Percentiles rank a stretch among this genome's conserved stretches.
phyloP scores from a whole-genome alignment of 2,113 vertebrate genomes.

The Centrocercus urophasianus region DNA sequence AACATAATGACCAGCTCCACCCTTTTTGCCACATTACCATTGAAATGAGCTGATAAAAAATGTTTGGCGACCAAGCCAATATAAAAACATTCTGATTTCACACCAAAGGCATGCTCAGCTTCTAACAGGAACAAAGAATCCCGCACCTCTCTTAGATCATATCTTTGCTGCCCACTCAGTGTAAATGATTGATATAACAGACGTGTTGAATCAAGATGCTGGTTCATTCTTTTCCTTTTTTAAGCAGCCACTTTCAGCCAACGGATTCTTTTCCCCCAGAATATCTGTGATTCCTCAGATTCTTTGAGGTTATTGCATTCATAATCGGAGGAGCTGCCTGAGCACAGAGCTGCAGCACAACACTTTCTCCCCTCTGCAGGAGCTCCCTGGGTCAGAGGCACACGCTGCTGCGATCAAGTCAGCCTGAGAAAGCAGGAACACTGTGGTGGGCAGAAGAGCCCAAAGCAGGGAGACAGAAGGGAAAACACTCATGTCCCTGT shows the following conservation, averaged over 20 bases:
- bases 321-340: slow-evolving; percentile 36
- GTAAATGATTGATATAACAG: slow-evolving; percentile 46
- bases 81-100: slow-evolving; percentile 41
- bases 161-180: slow-evolving; percentile 45
- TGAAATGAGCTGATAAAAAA: slow-evolving; percentile 18
- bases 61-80: slow-evolving; percentile 42
- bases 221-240: slow-evolving; percentile 37
- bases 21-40: background rate
- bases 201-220: slow-evolving; percentile 17
- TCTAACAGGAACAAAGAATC: slow-evolving; percentile 26
- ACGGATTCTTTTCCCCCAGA: slow-evolving; percentile 15
- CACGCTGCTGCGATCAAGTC: background rate
- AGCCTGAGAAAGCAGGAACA: background rate
- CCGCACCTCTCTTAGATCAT: slow-evolving; percentile 36
- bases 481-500: background rate
- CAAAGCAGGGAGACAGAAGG: background rate
- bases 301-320: slow-evolving; percentile 56
- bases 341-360: background rate
- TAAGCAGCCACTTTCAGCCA: slow-evolving; percentile 25
- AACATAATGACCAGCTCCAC: background rate
- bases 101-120: slow-evolving; percentile 15
- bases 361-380: background rate
- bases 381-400: background rate
- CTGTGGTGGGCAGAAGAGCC: background rate
- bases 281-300: slow-evolving; percentile 74